Conservation (phyloP, 1,140 invertebrate genomes). For the Eriocheir sinensis region DNA sequence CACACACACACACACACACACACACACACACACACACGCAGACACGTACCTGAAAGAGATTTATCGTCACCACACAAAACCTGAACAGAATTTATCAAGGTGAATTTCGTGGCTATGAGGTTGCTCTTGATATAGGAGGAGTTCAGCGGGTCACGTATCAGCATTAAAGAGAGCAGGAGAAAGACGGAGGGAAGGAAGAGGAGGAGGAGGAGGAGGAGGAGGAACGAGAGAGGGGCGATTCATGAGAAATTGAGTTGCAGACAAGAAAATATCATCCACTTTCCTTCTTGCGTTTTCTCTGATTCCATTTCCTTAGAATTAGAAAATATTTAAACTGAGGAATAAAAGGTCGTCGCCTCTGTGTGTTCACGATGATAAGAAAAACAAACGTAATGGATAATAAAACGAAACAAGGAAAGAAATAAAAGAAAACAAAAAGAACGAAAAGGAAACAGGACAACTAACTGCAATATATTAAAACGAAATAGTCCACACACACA, state of each 20-base stretch:
- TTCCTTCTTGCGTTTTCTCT: neutral
- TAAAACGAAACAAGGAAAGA: neutral
- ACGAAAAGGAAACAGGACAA: neutral
- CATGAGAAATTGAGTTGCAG: neutral
- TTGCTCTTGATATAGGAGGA: too few species aligned
- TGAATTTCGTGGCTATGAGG: too few species aligned
- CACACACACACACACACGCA: too few species aligned
- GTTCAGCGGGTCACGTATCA: neutral
- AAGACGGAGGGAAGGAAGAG: neutral
- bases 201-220: too few species aligned
- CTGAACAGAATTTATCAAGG: too few species aligned
- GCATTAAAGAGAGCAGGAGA: neutral
- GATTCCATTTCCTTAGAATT: neutral
- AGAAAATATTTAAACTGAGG: neutral
- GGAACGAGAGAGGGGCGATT: too few species aligned
- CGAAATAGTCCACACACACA: neutral
- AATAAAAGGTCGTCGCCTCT: too few species aligned
- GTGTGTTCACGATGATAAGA: too few species aligned
- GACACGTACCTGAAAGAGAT: too few species aligned
- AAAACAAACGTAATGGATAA: neutral
- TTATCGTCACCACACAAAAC: too few species aligned
- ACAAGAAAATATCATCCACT: neutral
- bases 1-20: too few species aligned
- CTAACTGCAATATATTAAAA: neutral
- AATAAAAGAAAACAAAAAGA: neutral